Percentiles rank a stretch among this genome's conserved stretches.
These are phyloP conservation scores for Epinephelus moara DNA, from an alignment of 2,113 vertebrate genomes.

Conservation along the genomic window DNA sequence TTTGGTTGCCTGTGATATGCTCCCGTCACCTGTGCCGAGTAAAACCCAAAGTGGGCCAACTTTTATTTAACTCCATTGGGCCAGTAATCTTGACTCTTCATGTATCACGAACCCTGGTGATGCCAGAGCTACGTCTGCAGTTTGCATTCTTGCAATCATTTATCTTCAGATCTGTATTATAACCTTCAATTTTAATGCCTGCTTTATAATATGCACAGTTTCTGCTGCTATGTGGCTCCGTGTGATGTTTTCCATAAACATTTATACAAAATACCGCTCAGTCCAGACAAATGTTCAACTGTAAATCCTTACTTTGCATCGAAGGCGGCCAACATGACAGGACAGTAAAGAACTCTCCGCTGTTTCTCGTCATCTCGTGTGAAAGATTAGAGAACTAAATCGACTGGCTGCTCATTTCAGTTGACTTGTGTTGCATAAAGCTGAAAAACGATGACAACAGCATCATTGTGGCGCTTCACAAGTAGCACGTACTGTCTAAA, in stretches of 20 bases:
- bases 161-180: neutral
- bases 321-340: neutral
- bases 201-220: neutral
- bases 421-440: constrained; percentile 34
- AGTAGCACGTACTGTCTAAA: constrained; percentile 26
- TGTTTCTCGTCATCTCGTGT: constrained; percentile 13
- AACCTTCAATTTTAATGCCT: neutral
- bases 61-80: neutral
- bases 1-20: neutral
- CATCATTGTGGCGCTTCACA: constrained; percentile 11
- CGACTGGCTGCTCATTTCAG: constrained; percentile 22
- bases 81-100: neutral
- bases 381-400: constrained; percentile 31
- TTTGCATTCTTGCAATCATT: neutral
- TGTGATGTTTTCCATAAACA: neutral
- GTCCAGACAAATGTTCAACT: constrained; percentile 4
- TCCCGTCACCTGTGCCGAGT: neutral
- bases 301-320: constrained; percentile 10
- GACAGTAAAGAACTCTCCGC: neutral
- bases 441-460: constrained; percentile 50
- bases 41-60: neutral
- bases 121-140: neutral
- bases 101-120: neutral
- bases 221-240: neutral
- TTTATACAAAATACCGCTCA: neutral